These are phyloP conservation scores for Hypsibius dujardini DNA, from an alignment of 1,140 invertebrate species.

Conservation along the genomic window DNA sequence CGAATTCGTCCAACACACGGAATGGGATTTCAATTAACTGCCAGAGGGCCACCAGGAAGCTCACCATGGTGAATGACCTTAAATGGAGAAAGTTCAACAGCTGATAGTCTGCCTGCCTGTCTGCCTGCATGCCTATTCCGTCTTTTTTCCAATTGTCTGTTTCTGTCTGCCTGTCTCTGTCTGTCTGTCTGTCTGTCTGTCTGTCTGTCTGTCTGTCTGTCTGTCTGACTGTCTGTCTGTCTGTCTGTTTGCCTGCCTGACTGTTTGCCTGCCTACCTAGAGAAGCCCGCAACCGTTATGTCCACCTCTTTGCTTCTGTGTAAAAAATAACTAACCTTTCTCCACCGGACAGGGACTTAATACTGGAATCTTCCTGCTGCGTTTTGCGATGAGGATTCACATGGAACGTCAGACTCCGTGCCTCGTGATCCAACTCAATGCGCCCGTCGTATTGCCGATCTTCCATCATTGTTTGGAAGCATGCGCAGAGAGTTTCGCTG, in stretches of 20 bases:
- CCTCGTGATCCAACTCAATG: conserved; percentile 7
- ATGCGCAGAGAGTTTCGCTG: neutral
- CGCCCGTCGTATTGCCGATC: neutral
- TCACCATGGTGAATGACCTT: conserved; percentile 75
- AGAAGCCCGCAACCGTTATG: too few species aligned
- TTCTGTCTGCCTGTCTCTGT: too few species aligned
- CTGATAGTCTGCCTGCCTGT: too few species aligned
- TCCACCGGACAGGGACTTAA: conserved; percentile 66
- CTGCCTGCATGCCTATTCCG: too few species aligned
- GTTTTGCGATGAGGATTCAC: neutral
- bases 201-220: too few species aligned
- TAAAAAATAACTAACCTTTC: conserved; percentile 37
- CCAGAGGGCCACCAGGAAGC: conserved; percentile 84
- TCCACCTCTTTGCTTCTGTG: too few species aligned
- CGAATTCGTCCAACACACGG: conserved; percentile 90
- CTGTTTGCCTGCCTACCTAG: too few species aligned
- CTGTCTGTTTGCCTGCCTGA: too few species aligned
- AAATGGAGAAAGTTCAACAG: too few species aligned
- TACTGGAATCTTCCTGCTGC: conserved; percentile 23
- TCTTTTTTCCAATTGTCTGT: too few species aligned
- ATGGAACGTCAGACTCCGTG: neutral
- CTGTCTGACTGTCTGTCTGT: too few species aligned
- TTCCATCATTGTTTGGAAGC: neutral
- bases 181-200: too few species aligned
- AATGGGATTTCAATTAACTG: conserved; percentile 73